Evolutionary conservation across 2,797 vertebrate genomes (phyloP).

Genomic region (Crenuchus spilurus): DNA sequence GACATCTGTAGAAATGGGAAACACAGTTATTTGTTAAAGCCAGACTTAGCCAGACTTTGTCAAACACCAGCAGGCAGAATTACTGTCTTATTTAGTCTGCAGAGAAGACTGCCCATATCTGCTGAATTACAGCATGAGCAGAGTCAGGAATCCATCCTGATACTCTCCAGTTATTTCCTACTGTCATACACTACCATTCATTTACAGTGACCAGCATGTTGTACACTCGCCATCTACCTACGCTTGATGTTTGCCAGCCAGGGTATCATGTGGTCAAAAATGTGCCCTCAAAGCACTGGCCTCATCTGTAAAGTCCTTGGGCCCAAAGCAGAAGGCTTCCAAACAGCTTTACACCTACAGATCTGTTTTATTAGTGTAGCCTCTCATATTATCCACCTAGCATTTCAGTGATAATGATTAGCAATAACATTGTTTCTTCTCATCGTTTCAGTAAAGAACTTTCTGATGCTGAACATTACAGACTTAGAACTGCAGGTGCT

Average conservation of each 20-base stretch:
- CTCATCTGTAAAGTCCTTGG: not conserved
- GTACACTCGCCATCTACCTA: not conserved
- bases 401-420: not conserved
- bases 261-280: slow-evolving; percentile 17
- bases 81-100: not conserved
- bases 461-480: too few relatives aligned
- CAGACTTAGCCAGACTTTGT: not conserved
- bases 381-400: not conserved
- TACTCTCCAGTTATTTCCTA: slow-evolving; percentile 3
- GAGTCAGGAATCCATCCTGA: not conserved
- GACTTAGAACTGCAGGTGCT: too few relatives aligned
- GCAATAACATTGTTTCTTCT: too few relatives aligned
- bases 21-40: too few relatives aligned
- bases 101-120: not conserved
- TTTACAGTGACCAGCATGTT: not conserved
- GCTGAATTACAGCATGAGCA: not conserved
- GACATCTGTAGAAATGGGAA: not conserved
- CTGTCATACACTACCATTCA: not conserved
- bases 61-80: not conserved
- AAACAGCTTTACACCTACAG: not conserved
- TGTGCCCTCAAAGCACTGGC: slow-evolving; percentile 8
- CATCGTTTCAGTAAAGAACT: too few relatives aligned
- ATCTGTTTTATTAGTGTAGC: not conserved
- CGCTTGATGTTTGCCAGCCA: slow-evolving; percentile 1
- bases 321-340: not conserved